A percentile compares a stretch with the other conserved stretches of the same genome.
Evolutionary conservation across 2,797 vertebrate genomes (phyloP).

Genomic region (Falco berigora): DNA sequence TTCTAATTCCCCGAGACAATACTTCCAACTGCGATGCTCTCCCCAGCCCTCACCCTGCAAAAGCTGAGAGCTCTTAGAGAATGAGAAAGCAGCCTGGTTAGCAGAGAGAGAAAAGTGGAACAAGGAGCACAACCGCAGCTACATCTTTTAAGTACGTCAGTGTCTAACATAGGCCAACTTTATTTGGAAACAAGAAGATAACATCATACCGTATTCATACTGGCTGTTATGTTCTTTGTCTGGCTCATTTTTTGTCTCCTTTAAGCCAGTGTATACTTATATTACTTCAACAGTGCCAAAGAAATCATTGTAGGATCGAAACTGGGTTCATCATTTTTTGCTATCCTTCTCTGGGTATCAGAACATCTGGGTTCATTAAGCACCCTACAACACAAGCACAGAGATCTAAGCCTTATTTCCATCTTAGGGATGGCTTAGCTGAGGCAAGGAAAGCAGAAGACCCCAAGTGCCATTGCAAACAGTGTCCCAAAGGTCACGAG

Average conservation of each 20-base stretch:
- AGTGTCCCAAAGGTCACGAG: background rate
- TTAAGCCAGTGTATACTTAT: background rate
- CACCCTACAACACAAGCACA: background rate
- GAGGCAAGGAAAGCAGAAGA: background rate
- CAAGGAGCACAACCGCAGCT: background rate
- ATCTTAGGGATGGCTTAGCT: background rate
- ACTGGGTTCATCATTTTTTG: rapidly evolving
- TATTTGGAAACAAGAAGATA: background rate
- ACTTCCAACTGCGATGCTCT: background rate
- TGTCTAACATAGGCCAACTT: background rate
- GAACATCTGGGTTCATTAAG: background rate
- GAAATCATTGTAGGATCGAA: background rate
- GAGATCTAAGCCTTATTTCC: background rate
- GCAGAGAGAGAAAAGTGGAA: conserved; percentile 28
- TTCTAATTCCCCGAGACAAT: background rate
- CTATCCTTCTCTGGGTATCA: background rate
- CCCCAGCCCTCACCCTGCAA: background rate
- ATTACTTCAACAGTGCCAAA: background rate
- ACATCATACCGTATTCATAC: background rate
- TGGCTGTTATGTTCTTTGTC: background rate
- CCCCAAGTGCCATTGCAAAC: background rate
- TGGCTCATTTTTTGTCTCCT: background rate
- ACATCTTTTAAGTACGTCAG: background rate
- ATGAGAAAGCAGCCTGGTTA: background rate
- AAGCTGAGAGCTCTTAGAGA: background rate